Conservation (phyloP, 2,797 vertebrate genomes). For the Microctenopoma lineatum region DNA sequence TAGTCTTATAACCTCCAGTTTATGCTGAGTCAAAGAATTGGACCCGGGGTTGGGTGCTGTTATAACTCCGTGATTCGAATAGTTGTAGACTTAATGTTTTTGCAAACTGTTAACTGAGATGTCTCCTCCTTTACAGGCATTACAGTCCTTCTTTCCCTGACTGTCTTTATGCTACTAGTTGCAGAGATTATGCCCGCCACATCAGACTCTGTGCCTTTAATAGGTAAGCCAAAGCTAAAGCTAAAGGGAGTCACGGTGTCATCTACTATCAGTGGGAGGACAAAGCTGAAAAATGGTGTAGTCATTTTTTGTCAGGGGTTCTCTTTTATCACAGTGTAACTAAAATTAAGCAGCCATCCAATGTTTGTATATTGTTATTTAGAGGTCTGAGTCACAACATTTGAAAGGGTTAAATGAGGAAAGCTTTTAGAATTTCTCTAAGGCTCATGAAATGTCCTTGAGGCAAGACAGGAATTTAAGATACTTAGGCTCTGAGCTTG, state of each 20-base stretch:
- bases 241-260: constrained; percentile 32
- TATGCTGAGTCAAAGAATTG: no score
- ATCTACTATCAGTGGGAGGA: constrained; percentile 16
- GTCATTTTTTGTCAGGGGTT: constrained; percentile 30
- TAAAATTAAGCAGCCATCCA: constrained; percentile 6
- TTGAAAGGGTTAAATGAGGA: constrained; percentile 19
- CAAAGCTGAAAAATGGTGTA: neutral
- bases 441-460: neutral
- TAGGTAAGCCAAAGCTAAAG: constrained; percentile 84
- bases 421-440: constrained; percentile 2
- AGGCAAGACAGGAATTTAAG: neutral
- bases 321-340: constrained; percentile 19
- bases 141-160: constrained; percentile 93
- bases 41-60: no score
- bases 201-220: constrained; percentile 95
- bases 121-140: constrained; percentile 85
- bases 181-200: constrained; percentile 97
- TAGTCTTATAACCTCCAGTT: no score
- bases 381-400: constrained; percentile 13
- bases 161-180: constrained; percentile 96
- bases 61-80: no score
- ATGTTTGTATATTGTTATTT: neutral
- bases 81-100: no score
- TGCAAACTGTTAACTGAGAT: constrained; percentile 18
- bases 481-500: neutral